Conservation (phyloP, 2,113 vertebrate genomes). For the Gymnogyps californianus region DNA sequence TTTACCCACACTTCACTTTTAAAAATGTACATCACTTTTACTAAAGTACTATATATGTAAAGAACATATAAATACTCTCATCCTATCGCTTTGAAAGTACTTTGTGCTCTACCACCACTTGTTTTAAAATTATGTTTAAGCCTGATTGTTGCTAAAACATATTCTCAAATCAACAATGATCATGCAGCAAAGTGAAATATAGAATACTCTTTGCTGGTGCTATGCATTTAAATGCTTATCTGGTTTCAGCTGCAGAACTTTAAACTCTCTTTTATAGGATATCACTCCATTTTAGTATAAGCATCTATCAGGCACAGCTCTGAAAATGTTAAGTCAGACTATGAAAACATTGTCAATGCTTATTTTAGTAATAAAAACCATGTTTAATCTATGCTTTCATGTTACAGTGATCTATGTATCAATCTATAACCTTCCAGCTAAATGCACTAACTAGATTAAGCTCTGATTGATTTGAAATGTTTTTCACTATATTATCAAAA, state of each 20-base stretch:
- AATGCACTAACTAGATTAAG: conserved; percentile 57
- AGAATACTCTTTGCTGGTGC: background rate
- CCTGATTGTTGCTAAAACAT: background rate
- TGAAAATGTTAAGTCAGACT: conserved; percentile 33
- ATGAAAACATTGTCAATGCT: conserved; percentile 27
- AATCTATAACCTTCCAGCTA: conserved; percentile 37
- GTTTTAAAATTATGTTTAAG: background rate
- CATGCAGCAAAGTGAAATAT: background rate
- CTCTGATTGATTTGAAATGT: conserved; percentile 58
- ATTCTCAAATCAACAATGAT: background rate
- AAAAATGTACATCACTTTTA: background rate
- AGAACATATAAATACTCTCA: background rate
- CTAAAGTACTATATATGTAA: background rate
- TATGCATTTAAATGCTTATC: conserved; percentile 5
- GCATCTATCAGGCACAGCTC: conserved; percentile 2
- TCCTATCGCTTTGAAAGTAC: background rate
- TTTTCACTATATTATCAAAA: conserved; percentile 50
- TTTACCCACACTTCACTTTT: background rate
- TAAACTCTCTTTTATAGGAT: background rate
- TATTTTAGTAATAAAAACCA: conserved; percentile 44
- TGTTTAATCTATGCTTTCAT: conserved; percentile 33
- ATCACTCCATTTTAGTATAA: background rate
- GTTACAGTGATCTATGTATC: conserved; percentile 34
- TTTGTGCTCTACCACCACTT: background rate
- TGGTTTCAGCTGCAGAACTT: background rate